phyloP scores from a whole-genome alignment of 1,140 invertebrate genomes.

The Globodera rostochiensis region DNA sequence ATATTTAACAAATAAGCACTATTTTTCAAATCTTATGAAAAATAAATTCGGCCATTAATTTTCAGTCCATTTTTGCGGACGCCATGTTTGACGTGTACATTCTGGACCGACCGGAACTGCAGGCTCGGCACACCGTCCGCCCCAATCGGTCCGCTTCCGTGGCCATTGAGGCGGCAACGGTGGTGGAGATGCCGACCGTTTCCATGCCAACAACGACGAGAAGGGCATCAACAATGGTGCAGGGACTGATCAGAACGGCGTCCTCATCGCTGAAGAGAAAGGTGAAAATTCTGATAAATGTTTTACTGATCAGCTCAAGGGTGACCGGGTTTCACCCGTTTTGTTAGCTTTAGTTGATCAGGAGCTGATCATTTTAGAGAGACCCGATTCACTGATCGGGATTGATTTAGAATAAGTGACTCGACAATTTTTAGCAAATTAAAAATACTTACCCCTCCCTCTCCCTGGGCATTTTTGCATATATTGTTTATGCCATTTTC shows the following conservation, averaged over 20 bases:
- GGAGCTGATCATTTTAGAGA: too few relatives aligned
- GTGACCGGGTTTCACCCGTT: too few relatives aligned
- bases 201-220: not conserved
- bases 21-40: too few relatives aligned
- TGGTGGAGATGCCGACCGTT: not conserved
- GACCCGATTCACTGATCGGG: too few relatives aligned
- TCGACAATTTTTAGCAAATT: too few relatives aligned
- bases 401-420: too few relatives aligned
- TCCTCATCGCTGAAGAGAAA: not conserved
- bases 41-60: not conserved
- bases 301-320: too few relatives aligned
- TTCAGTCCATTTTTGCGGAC: slow-evolving; percentile 13
- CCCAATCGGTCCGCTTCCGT: slow-evolving; percentile 20
- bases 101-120: slow-evolving; percentile 3
- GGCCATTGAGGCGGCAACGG: not conserved
- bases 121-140: not conserved
- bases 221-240: not conserved
- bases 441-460: too few relatives aligned
- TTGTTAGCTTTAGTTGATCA: too few relatives aligned
- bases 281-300: not conserved
- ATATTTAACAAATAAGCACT: not conserved
- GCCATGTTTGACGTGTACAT: slow-evolving; percentile 27
- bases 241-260: not conserved
- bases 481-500: too few relatives aligned
- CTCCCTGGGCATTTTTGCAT: too few relatives aligned